phyloP scores from a whole-genome alignment of 2,113 vertebrate genomes.

The Bothrops jararaca region DNA sequence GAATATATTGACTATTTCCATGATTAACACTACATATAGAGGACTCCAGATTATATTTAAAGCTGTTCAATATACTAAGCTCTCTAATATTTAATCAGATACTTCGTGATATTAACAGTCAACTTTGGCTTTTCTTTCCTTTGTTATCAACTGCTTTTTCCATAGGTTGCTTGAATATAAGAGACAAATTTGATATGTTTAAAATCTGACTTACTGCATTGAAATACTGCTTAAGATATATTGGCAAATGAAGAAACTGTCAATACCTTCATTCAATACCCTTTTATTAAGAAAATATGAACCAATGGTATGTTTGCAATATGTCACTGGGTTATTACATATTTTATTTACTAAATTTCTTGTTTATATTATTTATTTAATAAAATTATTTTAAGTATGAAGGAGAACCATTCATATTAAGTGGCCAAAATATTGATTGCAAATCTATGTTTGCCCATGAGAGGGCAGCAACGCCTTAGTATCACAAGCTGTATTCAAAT shows the following conservation, averaged over 20 bases:
- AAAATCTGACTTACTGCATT: neutral
- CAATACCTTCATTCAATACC: neutral
- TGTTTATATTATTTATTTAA: neutral
- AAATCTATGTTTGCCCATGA: neutral
- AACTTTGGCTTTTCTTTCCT: neutral
- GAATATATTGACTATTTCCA: neutral
- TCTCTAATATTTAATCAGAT: slow-evolving; percentile 17
- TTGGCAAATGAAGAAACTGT: neutral
- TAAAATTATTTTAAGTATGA: neutral
- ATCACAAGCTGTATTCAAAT: neutral
- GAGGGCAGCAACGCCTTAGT: slow-evolving; percentile 1
- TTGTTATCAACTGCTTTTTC: neutral
- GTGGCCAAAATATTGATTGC: neutral
- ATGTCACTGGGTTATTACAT: neutral
- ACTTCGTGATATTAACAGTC: slow-evolving; percentile 26
- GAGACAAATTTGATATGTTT: neutral
- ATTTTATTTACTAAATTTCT: neutral
- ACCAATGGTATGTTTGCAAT: neutral
- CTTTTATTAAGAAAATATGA: neutral
- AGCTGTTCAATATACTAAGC: neutral
- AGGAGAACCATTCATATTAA: neutral
- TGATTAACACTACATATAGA: neutral
- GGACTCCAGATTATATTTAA: slow-evolving; percentile 16
- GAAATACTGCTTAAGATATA: neutral
- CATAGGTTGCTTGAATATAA: neutral